Evolutionary conservation across 2,888 invertebrate species (phyloP), one percentile per base, ranked within the genome.

Genomic region (Drosophila antonietae): DNA sequence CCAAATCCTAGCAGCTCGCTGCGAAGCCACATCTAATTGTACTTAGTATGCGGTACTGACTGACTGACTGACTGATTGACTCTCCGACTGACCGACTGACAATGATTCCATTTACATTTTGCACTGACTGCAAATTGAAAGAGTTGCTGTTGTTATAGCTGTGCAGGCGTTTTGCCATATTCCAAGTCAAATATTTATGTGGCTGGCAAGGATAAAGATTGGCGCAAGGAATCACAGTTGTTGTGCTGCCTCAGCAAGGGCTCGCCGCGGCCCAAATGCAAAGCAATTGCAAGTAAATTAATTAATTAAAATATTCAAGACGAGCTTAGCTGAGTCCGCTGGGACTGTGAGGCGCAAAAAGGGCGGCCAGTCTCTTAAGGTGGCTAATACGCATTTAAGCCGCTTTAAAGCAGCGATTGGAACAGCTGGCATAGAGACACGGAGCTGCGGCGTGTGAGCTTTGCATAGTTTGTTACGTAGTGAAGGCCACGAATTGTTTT

Each of bases 141-240:
- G 78, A 78, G 71, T 64, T 60, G 18, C 39, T 49, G 47, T 47
- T 66, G 39, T 53, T 43, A 41, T 33, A 58, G 58, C 46, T 39
- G 49, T 39, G 41, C 52, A 44, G 59, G 74, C 68, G 39, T 53
- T 74, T 61, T 61, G 59, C 61, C 66, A 68, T 55, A 60, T 55
- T 69, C 71, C 80, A 84, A 83, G 72, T 80, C 78, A 84, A 84
- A 84, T 84, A 83, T 84, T 84, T 84, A 84, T 84, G 76, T 37
- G 63, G 62, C 58, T 75, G 53, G 60, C 58, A 57, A 60, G 55
- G 72, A 78, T 64, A 60, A 60, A 51, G 72, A 78, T 64, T 66
- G 65, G 71, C 62, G 59, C 59, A 20, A 44, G 67, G 52, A 60
- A 35, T 51, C 51, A 31, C 69, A 44, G 41, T 56, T 44, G 56